Conservation (phyloP, 2,888 invertebrate genomes). For the Chrysomela aeneicollis region DNA sequence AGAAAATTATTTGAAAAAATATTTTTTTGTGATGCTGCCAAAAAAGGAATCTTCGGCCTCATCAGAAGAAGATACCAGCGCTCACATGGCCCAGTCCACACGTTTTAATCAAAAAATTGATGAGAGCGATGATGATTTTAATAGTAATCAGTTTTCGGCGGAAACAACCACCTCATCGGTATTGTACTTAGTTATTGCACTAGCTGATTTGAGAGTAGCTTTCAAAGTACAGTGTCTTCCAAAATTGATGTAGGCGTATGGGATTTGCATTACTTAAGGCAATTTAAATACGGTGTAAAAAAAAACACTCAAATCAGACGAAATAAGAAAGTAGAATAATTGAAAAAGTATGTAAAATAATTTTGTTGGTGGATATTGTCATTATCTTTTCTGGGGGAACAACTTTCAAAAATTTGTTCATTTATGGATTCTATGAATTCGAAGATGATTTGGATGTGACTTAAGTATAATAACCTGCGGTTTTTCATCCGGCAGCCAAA, state of each 20-base stretch:
- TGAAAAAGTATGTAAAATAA: no score
- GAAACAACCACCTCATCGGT: conserved; percentile 59
- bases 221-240: neutral
- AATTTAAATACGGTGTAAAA: no score
- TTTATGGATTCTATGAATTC: no score
- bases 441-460: no score
- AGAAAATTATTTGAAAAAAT: neutral
- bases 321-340: no score
- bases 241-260: neutral
- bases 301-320: no score
- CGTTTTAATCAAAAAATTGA: conserved; percentile 55
- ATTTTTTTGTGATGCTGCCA: conserved; percentile 47
- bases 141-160: conserved; percentile 59
- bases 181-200: conserved; percentile 32
- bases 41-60: conserved; percentile 63
- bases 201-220: conserved; percentile 1
- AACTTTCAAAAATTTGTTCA: no score
- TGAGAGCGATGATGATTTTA: conserved; percentile 60
- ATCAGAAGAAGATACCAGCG: conserved; percentile 60
- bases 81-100: conserved; percentile 55
- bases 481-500: no score
- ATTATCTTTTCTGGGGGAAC: no score
- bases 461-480: no score
- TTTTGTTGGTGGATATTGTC: no score
- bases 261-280: neutral